Evolutionary conservation across 2,113 vertebrate species (phyloP).

Genomic region (Sinosuthora webbiana): DNA sequence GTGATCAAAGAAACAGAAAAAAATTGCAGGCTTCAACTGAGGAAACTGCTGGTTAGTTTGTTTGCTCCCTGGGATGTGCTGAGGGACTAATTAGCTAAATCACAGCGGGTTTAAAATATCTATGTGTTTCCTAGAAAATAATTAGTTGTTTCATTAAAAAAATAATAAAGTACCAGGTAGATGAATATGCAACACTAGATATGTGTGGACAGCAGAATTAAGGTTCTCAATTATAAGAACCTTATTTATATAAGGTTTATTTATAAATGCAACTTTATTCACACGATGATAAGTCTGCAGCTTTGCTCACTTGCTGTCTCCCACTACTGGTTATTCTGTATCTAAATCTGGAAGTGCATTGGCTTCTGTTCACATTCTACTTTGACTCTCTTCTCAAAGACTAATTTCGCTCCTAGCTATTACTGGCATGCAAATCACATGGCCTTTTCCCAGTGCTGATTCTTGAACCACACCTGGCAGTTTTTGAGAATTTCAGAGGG

Average conservation of each 20-base stretch:
- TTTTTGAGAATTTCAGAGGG: background rate
- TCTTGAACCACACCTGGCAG: background rate
- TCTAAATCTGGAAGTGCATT: background rate
- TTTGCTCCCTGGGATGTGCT: background rate
- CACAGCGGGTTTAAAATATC: background rate
- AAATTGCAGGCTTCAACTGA: background rate
- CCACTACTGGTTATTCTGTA: background rate
- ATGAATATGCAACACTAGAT: background rate
- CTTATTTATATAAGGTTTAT: background rate
- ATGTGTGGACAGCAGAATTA: background rate
- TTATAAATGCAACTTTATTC: background rate
- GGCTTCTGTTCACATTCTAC: background rate
- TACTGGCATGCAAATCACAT: background rate
- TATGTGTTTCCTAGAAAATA: slow-evolving; percentile 17
- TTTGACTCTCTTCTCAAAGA: background rate
- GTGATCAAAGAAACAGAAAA: slow-evolving; percentile 5
- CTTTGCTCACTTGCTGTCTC: background rate
- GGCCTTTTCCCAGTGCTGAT: background rate
- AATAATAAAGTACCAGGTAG: background rate
- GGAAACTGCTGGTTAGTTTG: slow-evolving; percentile 17
- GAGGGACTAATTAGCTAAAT: slow-evolving; percentile 41
- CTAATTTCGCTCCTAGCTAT: background rate
- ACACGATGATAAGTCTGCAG: background rate
- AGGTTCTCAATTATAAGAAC: background rate
- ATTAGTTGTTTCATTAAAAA: slow-evolving; percentile 14